phyloP scores from a whole-genome alignment of 2,113 vertebrate genomes.

The Lasiurus cinereus region DNA sequence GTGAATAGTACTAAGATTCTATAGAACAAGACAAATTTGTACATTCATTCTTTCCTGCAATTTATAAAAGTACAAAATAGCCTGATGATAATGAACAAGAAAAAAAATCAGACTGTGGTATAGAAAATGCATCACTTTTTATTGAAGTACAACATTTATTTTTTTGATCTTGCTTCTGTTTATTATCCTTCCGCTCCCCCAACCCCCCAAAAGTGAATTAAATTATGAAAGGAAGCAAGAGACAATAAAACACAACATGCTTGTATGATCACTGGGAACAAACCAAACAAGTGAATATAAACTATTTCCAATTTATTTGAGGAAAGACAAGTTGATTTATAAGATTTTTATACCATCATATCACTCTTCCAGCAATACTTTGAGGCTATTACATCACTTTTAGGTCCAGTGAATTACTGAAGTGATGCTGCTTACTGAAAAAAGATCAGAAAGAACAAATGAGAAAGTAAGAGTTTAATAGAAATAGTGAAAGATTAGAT shows the following conservation, averaged over 20 bases:
- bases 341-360: conserved; percentile 55
- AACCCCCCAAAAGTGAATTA: conserved; percentile 49
- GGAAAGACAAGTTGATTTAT: conserved; percentile 21
- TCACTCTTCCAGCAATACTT: conserved; percentile 68
- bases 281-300: neutral
- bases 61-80: neutral
- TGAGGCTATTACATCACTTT: conserved; percentile 72
- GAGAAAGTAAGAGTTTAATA: conserved; percentile 59
- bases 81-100: neutral
- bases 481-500: conserved; percentile 77
- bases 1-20: neutral
- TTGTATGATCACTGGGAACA: conserved; percentile 38
- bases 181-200: neutral
- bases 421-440: conserved; percentile 57
- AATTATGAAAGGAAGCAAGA: neutral
- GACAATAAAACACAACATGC: neutral
- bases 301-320: conserved; percentile 69
- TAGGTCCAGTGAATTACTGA: conserved; percentile 69
- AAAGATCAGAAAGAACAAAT: conserved; percentile 66
- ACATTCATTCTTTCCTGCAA: neutral
- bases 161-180: neutral
- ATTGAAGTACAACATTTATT: neutral
- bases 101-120: neutral
- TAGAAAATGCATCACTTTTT: neutral
- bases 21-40: neutral